These are phyloP conservation scores for Megamerina dolium DNA, from an alignment of 2,888 invertebrate species.

Conservation along the genomic window DNA sequence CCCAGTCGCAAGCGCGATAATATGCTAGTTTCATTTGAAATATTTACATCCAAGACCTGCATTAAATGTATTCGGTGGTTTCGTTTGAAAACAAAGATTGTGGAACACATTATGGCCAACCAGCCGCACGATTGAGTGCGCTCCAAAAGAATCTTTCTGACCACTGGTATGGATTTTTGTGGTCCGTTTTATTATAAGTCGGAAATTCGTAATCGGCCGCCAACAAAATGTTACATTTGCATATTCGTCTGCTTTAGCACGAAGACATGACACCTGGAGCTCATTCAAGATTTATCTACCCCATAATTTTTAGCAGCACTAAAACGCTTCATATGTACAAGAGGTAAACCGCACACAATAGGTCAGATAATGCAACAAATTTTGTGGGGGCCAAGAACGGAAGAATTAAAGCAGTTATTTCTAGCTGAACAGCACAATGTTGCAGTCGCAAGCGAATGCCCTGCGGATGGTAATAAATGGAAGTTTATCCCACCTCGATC, in stretches of 20 bases:
- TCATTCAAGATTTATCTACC: conserved; percentile 19
- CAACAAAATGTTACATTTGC: conserved; percentile 14
- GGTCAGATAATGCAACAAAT: no score
- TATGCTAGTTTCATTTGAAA: conserved; percentile 2
- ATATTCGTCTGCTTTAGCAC: no score
- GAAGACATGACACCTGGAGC: conserved; percentile 15
- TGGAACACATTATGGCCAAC: conserved; percentile 11
- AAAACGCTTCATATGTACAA: no score
- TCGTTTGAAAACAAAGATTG: conserved; percentile 3
- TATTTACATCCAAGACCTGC: conserved; percentile 10
- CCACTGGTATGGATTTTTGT: conserved; percentile 13
- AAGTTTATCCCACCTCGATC: no score
- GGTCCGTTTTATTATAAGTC: conserved; percentile 17
- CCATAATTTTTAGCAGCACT: conserved; percentile 15
- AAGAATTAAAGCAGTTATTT: no score
- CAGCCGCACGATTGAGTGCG: conserved; percentile 4
- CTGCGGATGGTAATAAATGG: no score
- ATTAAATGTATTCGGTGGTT: no score
- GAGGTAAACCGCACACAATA: no score
- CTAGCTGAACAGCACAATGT: no score
- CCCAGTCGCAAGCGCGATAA: background rate
- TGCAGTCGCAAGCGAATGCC: no score
- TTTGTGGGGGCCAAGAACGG: no score
- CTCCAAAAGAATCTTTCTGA: conserved; percentile 8
- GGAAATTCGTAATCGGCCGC: conserved; percentile 11